Conservation (phyloP, 2,888 invertebrate genomes). For the Nasonia oneida region DNA sequence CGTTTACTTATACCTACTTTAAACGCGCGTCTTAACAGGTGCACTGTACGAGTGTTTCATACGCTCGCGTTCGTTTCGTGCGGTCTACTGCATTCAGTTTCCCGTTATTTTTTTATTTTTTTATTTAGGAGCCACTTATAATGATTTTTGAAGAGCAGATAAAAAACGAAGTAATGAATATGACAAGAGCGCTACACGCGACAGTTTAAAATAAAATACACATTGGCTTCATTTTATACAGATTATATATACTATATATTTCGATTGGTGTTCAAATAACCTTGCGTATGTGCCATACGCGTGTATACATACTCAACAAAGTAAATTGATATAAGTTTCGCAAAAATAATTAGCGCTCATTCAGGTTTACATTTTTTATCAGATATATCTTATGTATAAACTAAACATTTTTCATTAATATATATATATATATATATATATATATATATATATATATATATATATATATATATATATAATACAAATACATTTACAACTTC, state of each 20-base stretch:
- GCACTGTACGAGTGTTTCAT: constrained; percentile 16
- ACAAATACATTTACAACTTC: constrained; percentile 37
- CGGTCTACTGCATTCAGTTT: not conserved
- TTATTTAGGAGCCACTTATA: not conserved
- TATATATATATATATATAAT: constrained; percentile 30
- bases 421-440: constrained; percentile 23
- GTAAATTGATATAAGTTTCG: constrained; percentile 48
- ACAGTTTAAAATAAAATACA: not conserved
- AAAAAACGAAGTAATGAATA: not conserved
- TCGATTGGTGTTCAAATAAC: constrained; percentile 49
- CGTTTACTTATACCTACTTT: constrained; percentile 24
- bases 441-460: constrained; percentile 23
- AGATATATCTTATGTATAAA: constrained; percentile 24
- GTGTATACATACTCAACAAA: constrained; percentile 37
- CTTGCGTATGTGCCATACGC: constrained; percentile 36
- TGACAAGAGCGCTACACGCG: not conserved
- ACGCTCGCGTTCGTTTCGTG: not conserved
- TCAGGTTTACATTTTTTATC: constrained; percentile 23
- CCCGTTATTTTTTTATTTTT: not conserved
- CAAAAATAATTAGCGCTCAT: constrained; percentile 57
- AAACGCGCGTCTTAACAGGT: constrained; percentile 44
- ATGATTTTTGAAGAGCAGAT: not conserved
- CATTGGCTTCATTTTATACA: constrained; percentile 28
- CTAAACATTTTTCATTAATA: constrained; percentile 26
- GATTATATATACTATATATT: constrained; percentile 43